Evolutionary conservation across 2,797 vertebrate species (phyloP), one percentile per base, ranked within the genome.

Genomic region (Poecilia gillii): DNA sequence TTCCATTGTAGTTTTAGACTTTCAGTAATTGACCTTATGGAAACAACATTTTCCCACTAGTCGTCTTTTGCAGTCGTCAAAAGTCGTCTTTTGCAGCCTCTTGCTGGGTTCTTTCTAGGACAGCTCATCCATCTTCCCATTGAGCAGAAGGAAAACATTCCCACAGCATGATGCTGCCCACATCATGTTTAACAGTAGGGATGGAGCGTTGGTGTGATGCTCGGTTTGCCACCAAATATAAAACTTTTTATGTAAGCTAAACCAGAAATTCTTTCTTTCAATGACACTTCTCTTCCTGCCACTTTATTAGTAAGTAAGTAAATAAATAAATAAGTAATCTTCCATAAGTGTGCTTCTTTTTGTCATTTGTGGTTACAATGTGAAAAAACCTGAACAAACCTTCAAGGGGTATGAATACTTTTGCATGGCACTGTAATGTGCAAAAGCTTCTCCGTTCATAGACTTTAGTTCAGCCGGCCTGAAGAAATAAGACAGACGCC

Each of bases 401-500:
- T 64, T 64, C 31, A 68, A 25, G 1, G 1, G 39, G 39, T 25
- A 25, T 68, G 20, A 68, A 41, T 25, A 41, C 36, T 41, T 68
- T 77, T 80, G 72, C 7, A 76, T 46, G 75, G 36, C 18, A n/a
- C 6, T 36, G 6, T 39, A 33, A n/a, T 59, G 51, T 53, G 25
- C 6, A 28, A 33, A 70, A 62, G 25, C 16, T 14, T 76, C 28
- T 72, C 45, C 39, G 31, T 39, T 55, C 12, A 81, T 20, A 12
- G 8, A 49, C 6, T 39, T 43, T 36, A 45, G 62, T 46, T 77
- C 25, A 51, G 16, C 31, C 23, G 13, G n/a, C 49, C 6, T 33
- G n/a, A 43, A 14, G n/a, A 73, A 73, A 62, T 9, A 41, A 11
- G 31, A 5, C 23, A 78, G 28, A 62, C 72, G 57, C 47, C 39